Evolutionary conservation across 2,113 vertebrate species (phyloP), one percentile per base, ranked within the genome.

Genomic region (Microcebus ravelobensis): DNA sequence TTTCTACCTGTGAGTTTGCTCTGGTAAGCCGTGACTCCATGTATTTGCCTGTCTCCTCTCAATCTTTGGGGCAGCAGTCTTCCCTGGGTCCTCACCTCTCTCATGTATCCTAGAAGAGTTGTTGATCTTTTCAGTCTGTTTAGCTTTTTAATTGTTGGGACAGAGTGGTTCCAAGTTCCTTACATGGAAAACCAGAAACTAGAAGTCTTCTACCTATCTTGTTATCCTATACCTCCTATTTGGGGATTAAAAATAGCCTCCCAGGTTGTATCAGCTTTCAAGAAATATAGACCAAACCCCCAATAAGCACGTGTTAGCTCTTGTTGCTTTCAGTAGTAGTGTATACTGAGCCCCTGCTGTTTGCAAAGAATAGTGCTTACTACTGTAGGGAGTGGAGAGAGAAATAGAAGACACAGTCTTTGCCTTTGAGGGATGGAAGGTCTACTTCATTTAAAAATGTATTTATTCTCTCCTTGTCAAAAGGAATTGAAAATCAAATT

Each of bases 351-450:
- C 12, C 45, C 31, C 42, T 81, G 48, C 8, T 57, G 5, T 83
- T 87, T 91, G 63, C 79, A 88, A 57, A 84, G 71, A 79, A 73
- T 29, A 21, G 31, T 76, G 36, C 21, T 81, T 31, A n/a, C 15
- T 36, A 50, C 34, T 63, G 18, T n/a, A 23, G 52, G 23, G 23
- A 84, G 48, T 23, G 14, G 36, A 76, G 29, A 95, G 48, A 74
- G 39, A 87, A 87, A 67, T 10, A 59, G n/a, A 59, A 87, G 57
- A 50, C 5, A 42, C 1, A 45, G 25, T 79, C 77, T 76, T 86
- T 95, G 45, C 34, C 50, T 93, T 67, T 77, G 55, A 83, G 55
- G 79, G 82, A 67, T 29, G 36, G 81, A 90, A 95, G 90, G 8
- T 76, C 39, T 63, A 45, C 68, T 91, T 73, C 14, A 61, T 18